phyloP scores from a whole-genome alignment of 2,113 vertebrate species.

The Axis porcinus region DNA sequence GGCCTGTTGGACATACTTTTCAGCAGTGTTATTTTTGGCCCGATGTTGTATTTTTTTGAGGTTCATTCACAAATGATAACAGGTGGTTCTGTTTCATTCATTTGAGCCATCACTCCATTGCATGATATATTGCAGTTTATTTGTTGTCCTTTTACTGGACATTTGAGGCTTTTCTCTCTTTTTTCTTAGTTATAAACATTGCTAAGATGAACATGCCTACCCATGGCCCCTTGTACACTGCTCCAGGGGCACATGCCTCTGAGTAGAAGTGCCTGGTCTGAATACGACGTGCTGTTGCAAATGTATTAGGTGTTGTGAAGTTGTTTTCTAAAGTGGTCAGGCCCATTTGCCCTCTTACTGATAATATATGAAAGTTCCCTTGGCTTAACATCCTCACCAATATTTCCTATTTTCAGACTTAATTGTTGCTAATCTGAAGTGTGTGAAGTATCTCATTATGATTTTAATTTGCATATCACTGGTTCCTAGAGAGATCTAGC shows the following conservation, averaged over 20 bases:
- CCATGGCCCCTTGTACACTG: background rate
- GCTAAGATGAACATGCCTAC: background rate
- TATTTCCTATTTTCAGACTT: background rate
- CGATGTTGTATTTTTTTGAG: background rate
- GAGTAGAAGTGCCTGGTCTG: background rate
- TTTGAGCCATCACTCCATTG: background rate
- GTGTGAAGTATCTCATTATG: background rate
- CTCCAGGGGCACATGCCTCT: background rate
- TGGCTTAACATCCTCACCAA: background rate
- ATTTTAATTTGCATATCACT: background rate
- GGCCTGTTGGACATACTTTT: background rate
- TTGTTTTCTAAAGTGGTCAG: background rate
- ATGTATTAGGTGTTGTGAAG: background rate
- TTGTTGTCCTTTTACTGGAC: background rate
- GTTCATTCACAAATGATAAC: background rate
- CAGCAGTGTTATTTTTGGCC: background rate
- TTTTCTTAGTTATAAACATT: background rate
- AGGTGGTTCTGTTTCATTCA: background rate
- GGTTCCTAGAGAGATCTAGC: background rate
- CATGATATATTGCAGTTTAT: background rate
- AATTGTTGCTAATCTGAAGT: background rate
- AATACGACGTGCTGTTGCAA: background rate
- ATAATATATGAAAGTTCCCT: background rate
- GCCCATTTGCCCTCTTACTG: background rate
- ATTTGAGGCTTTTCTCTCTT: background rate